phyloP scores from a whole-genome alignment of 2,797 vertebrate genomes.

The Amblyopsis hoosieri region DNA sequence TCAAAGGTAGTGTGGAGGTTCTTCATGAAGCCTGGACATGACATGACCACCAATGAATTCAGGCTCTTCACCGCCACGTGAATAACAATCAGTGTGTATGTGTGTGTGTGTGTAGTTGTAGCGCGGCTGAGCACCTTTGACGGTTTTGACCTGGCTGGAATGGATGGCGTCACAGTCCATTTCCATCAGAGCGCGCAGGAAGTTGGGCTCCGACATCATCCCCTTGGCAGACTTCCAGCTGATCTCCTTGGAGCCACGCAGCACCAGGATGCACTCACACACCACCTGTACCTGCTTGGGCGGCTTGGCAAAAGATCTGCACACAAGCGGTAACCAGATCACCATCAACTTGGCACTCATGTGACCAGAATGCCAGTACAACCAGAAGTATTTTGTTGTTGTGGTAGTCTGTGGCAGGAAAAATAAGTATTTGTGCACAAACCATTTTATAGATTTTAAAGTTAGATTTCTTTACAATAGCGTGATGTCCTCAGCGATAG shows the following conservation, averaged over 20 bases:
- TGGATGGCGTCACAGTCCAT: conserved; percentile 89
- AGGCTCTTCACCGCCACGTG: too few relatives aligned
- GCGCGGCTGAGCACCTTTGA: conserved; percentile 78
- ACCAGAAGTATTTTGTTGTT: too few relatives aligned
- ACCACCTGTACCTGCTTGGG: conserved; percentile 93
- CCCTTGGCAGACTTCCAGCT: conserved; percentile 92
- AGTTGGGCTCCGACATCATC: conserved; percentile 97
- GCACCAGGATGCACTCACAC: conserved; percentile 94
- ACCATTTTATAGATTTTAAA: too few relatives aligned
- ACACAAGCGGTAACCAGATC: conserved; percentile 3
- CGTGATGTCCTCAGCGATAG: too few relatives aligned
- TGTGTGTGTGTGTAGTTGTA: too few relatives aligned
- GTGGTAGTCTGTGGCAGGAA: too few relatives aligned
- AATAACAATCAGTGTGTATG: too few relatives aligned
- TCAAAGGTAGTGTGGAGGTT: conserved; percentile 85
- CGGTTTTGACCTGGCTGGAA: conserved; percentile 83
- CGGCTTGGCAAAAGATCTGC: conserved; percentile 94
- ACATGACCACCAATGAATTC: too few relatives aligned
- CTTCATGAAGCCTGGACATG: conserved; percentile 25
- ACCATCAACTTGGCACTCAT: too few relatives aligned
- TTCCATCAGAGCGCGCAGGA: conserved; percentile 89
- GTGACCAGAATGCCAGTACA: too few relatives aligned
- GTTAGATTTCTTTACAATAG: too few relatives aligned
- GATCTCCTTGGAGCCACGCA: conserved; percentile 92
- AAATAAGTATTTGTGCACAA: too few relatives aligned